phyloP scores from a whole-genome alignment of 2,113 vertebrate genomes.

The Neogobius melanostomus region DNA sequence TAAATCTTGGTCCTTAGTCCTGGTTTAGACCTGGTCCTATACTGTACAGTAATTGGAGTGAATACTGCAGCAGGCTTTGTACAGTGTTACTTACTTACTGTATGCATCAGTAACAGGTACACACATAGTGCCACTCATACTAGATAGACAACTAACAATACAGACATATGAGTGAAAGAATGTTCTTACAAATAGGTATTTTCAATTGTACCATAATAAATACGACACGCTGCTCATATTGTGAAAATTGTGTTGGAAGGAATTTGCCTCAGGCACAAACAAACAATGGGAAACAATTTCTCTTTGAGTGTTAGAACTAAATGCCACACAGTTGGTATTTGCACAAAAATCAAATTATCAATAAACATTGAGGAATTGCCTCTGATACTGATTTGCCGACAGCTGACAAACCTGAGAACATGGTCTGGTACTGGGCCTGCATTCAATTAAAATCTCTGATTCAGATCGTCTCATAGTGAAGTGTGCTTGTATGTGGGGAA shows the following conservation, averaged over 20 bases:
- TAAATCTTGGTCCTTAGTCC: too few species aligned
- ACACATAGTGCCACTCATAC: too few species aligned
- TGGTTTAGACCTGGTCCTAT: too few species aligned
- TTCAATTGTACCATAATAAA: constrained; percentile 38
- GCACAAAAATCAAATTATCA: constrained; percentile 18
- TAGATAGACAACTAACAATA: too few species aligned
- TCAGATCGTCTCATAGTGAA: not conserved
- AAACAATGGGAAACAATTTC: constrained; percentile 28
- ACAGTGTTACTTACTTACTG: too few species aligned
- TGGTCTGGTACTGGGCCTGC: not conserved
- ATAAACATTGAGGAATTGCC: constrained; percentile 13
- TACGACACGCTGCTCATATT: constrained; percentile 23
- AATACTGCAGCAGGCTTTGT: too few species aligned
- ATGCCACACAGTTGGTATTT: constrained; percentile 34
- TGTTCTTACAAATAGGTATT: too few species aligned
- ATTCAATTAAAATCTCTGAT: not conserved
- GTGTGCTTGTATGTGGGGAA: not conserved
- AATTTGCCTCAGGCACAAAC: constrained; percentile 54
- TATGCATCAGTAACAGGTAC: too few species aligned
- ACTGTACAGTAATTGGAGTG: too few species aligned
- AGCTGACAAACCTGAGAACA: constrained; percentile 25
- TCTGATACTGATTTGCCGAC: constrained; percentile 9
- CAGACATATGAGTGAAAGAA: too few species aligned
- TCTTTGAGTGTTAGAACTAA: constrained; percentile 44
- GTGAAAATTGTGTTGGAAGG: constrained; percentile 42